Percentiles rank a stretch among this genome's conserved stretches.
Evolutionary conservation across 2,888 invertebrate species (phyloP).

Genomic region (Heliconius hortense): DNA sequence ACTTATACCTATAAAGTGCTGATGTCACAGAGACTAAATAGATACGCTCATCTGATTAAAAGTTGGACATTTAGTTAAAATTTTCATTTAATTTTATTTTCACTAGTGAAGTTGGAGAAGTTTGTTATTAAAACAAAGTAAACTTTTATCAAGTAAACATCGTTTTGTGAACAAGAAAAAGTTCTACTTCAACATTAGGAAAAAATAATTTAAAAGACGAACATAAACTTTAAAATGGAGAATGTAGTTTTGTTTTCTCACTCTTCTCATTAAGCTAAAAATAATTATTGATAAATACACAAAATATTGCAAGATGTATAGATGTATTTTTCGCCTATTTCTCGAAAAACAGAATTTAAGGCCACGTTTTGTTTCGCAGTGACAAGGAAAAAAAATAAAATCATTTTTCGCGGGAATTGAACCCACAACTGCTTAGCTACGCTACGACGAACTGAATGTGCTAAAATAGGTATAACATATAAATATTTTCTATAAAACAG

Average conservation of each 20-base stretch:
- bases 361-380: too few relatives aligned
- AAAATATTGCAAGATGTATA: too few relatives aligned
- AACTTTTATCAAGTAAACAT: neutral
- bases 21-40: slow-evolving; percentile 35
- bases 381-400: too few relatives aligned
- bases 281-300: too few relatives aligned
- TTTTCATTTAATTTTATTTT: slow-evolving; percentile 32
- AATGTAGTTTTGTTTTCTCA: too few relatives aligned
- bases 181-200: neutral
- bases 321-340: too few relatives aligned
- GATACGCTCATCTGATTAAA: slow-evolving; percentile 42
- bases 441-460: neutral
- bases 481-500: slow-evolving; percentile 7
- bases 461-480: neutral
- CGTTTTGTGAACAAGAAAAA: neutral
- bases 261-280: too few relatives aligned
- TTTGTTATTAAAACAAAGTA: slow-evolving; percentile 18
- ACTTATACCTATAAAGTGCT: neutral
- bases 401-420: neutral
- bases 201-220: neutral
- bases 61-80: slow-evolving; percentile 35
- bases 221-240: too few relatives aligned
- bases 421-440: neutral
- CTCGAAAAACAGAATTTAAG: too few relatives aligned
- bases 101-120: slow-evolving; percentile 34